phyloP scores from a whole-genome alignment of 2,797 vertebrate genomes.

The Myotis findleyi region DNA sequence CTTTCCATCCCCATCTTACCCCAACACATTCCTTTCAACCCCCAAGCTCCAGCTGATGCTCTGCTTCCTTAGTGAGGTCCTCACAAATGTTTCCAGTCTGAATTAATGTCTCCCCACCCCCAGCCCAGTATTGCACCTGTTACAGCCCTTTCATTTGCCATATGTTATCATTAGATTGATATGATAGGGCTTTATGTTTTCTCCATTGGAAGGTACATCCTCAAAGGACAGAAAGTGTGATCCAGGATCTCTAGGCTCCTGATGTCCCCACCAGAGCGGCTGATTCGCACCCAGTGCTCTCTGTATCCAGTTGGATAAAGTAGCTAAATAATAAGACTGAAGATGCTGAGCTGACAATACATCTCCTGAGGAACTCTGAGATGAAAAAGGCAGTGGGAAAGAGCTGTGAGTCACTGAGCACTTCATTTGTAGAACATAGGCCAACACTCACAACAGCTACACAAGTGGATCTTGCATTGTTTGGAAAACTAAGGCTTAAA shows the following conservation, averaged over 20 bases:
- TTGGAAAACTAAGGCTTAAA: background rate
- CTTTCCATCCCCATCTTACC: background rate
- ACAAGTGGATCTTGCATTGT: background rate
- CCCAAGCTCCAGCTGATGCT: background rate
- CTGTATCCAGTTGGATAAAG: background rate
- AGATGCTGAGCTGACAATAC: background rate
- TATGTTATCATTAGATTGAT: background rate
- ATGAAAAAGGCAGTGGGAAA: background rate
- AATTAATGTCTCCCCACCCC: background rate
- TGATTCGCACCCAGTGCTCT: background rate
- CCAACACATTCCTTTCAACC: background rate
- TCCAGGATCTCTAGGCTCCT: background rate
- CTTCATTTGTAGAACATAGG: accelerated
- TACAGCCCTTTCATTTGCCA: background rate
- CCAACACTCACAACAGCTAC: background rate
- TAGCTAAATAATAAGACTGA: background rate
- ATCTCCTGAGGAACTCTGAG: background rate
- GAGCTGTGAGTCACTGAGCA: background rate
- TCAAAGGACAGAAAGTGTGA: background rate
- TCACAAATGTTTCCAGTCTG: background rate
- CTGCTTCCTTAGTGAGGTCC: background rate
- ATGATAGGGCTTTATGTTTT: background rate
- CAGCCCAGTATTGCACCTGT: background rate
- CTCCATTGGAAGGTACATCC: background rate
- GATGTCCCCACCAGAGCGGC: background rate